Conservation (phyloP, 2,797 vertebrate genomes). For the Phoxinus dragarum region DNA sequence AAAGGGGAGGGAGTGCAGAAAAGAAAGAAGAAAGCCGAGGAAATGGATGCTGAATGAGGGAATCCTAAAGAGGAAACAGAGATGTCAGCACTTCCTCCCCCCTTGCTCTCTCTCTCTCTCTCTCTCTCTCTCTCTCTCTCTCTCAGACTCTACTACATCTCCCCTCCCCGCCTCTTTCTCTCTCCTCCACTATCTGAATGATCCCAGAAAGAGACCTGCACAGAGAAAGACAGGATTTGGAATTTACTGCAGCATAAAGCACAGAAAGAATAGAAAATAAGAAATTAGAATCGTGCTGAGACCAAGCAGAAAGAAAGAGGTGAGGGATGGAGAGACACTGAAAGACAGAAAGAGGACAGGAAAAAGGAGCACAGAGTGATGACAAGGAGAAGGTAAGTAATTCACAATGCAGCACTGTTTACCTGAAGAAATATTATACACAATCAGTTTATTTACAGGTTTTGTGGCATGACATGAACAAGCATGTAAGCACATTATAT, state of each 20-base stretch:
- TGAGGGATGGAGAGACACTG: slow-evolving; percentile 23
- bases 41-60: slow-evolving; percentile 31
- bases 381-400: slow-evolving; percentile 81
- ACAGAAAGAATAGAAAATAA: slow-evolving; percentile 30
- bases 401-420: slow-evolving; percentile 59
- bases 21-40: neutral
- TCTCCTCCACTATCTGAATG: slow-evolving; percentile 10
- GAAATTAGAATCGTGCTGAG: slow-evolving; percentile 36
- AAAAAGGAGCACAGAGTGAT: slow-evolving; percentile 69
- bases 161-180: slow-evolving; percentile 22
- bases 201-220: slow-evolving; percentile 37
- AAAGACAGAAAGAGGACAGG: slow-evolving; percentile 1
- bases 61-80: slow-evolving; percentile 72
- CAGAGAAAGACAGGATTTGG: slow-evolving; percentile 59
- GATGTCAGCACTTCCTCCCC: slow-evolving; percentile 76
- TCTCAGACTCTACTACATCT: slow-evolving; percentile 5
- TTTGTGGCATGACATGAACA: neutral
- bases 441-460: neutral
- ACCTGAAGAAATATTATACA: slow-evolving; percentile 47
- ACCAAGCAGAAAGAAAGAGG: slow-evolving; percentile 47
- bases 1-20: neutral
- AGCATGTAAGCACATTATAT: neutral
- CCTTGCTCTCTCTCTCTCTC: slow-evolving; percentile 36
- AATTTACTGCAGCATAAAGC: slow-evolving; percentile 66
- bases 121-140: slow-evolving; percentile 44